phyloP scores from a whole-genome alignment of 2,797 vertebrate species.

The Enteromius mattozi region DNA sequence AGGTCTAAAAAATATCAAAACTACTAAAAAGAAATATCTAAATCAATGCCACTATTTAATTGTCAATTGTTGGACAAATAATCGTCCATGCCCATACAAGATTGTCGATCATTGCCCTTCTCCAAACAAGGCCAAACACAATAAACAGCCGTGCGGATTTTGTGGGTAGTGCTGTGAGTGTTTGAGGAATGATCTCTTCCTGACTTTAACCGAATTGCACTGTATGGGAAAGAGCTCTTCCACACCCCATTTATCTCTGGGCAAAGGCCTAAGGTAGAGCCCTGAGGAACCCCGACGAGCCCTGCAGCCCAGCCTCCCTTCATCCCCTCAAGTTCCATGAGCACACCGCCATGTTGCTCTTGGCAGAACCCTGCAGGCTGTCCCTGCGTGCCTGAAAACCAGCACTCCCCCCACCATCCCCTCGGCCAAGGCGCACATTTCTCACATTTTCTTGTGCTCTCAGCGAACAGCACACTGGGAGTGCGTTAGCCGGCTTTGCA shows the following conservation, averaged over 20 bases:
- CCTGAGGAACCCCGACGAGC: slow-evolving; percentile 69
- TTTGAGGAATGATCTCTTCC: slow-evolving; percentile 38
- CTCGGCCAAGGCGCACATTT: slow-evolving; percentile 79
- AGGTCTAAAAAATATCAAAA: not conserved
- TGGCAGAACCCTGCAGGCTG: slow-evolving; percentile 82
- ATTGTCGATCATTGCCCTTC: not conserved
- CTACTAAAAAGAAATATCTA: not conserved
- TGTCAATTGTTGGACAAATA: not conserved
- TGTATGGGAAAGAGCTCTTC: slow-evolving; percentile 52
- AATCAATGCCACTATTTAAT: not conserved
- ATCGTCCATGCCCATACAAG: not conserved
- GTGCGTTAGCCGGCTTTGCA: slow-evolving; percentile 39
- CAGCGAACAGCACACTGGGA: slow-evolving; percentile 52
- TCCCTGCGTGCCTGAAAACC: slow-evolving; percentile 81
- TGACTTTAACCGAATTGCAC: slow-evolving; percentile 61
- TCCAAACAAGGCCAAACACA: slow-evolving; percentile 11
- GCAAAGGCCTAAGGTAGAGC: slow-evolving; percentile 56
- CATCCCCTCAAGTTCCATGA: slow-evolving; percentile 64
- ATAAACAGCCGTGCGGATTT: slow-evolving; percentile 19
- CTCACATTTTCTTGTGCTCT: slow-evolving; percentile 78
- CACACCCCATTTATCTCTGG: slow-evolving; percentile 62
- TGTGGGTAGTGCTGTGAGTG: slow-evolving; percentile 28
- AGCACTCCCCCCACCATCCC: slow-evolving; percentile 64
- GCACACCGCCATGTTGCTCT: slow-evolving; percentile 79
- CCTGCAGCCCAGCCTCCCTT: slow-evolving; percentile 51